These are phyloP conservation scores for Menidia beryllina DNA, from an alignment of 2,113 vertebrate genomes.

Conservation along the genomic window DNA sequence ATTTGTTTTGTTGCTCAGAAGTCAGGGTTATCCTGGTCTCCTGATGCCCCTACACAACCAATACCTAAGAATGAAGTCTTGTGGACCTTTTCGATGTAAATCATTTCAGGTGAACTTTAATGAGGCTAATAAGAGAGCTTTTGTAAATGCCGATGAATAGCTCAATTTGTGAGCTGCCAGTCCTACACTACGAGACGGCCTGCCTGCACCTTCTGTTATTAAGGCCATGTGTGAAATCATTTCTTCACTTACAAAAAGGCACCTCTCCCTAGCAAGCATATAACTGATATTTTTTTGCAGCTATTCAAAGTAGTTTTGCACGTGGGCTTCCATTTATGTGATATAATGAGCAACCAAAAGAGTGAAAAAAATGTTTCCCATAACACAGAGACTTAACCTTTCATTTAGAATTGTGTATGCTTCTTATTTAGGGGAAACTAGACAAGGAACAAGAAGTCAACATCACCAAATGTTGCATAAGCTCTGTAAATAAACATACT, in stretches of 20 bases:
- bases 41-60: background rate
- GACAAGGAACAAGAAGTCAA: background rate
- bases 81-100: conserved; percentile 6
- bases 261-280: conserved; percentile 59
- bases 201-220: conserved; percentile 44
- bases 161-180: conserved; percentile 24
- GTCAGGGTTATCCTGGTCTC: too few species aligned
- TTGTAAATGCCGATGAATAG: conserved; percentile 18
- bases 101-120: conserved; percentile 18
- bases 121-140: conserved; percentile 19
- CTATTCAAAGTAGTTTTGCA: conserved; percentile 72
- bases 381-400: background rate
- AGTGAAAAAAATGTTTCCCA: conserved; percentile 20
- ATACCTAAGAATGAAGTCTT: background rate
- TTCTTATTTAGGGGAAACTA: background rate
- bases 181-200: background rate
- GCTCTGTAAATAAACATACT: too few species aligned
- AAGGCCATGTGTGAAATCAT: conserved; percentile 62
- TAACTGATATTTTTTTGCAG: conserved; percentile 73
- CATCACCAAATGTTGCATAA: background rate
- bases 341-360: conserved; percentile 27
- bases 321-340: conserved; percentile 21
- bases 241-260: conserved; percentile 50
- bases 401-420: background rate
- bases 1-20: too few species aligned